Percentiles rank a stretch among this genome's conserved stretches.
These are phyloP conservation scores for Brienomyrus brachyistius DNA, from an alignment of 2,113 vertebrate genomes.

Conservation along the genomic window DNA sequence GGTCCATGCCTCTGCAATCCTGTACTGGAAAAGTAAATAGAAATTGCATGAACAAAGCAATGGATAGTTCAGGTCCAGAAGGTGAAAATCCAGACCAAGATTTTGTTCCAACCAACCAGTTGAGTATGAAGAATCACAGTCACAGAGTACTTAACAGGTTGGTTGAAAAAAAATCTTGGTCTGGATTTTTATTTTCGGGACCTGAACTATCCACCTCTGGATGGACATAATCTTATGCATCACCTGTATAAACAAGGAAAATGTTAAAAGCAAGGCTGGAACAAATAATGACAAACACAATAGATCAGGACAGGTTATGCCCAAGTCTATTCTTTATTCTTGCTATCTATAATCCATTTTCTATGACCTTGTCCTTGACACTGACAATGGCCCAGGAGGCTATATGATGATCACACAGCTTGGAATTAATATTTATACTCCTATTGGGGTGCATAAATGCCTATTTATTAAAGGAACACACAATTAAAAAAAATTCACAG, in stretches of 20 bases:
- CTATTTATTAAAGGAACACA: not conserved
- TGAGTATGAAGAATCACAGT: too few species aligned
- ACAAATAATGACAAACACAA: not conserved
- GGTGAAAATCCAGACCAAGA: too few species aligned
- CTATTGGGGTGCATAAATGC: not conserved
- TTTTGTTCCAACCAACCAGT: too few species aligned
- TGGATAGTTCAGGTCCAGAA: too few species aligned
- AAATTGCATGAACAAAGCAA: not conserved
- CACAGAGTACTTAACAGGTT: too few species aligned
- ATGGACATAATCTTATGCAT: not conserved
- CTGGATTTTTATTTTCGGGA: too few species aligned
- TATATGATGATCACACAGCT: not conserved
- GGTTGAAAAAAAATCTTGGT: too few species aligned
- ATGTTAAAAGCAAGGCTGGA: not conserved
- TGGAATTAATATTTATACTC: not conserved
- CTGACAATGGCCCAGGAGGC: not conserved
- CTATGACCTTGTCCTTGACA: not conserved
- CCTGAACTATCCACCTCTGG: too few species aligned
- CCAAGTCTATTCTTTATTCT: not conserved
- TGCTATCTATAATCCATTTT: not conserved
- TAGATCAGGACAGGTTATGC: not conserved
- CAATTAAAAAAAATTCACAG: not conserved
- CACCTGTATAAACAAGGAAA: not conserved
- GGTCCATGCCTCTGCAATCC: not conserved
- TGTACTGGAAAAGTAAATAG: not conserved